Base-by-base conservation (phyloP, 2,888 invertebrate genomes). In the Busseola fusca region DNA sequence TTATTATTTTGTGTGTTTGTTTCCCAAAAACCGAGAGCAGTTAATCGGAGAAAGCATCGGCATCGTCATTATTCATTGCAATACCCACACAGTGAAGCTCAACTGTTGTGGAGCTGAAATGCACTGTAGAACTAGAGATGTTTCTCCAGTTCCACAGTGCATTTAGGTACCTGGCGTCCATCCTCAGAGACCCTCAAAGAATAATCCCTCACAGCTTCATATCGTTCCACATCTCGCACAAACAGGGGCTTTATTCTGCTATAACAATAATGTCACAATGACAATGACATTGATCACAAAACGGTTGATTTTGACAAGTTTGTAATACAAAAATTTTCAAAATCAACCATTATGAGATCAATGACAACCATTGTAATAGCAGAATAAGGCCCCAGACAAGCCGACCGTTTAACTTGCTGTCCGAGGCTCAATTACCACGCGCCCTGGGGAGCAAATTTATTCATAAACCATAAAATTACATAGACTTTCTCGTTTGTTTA, bases 381-480 rank as follows among this genome's bases (percentile, higher is more conserved):
- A n/a, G n/a, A n/a, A n/a, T n/a, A n/a, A n/a, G n/a, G n/a, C n/a
- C n/a, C n/a, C n/a, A n/a, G 64, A 74, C 68, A 66, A 42, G 60
- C 48, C 62, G 67, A 66, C 69, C 77, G 72, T 79, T 84, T 85
- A 83, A 74, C 81, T 78, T 73, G 62, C 80, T 78, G 81, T 83
- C 83, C 76, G 76, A 74, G 48, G 71, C 83, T 77, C 83, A 84
- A 85, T 84, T 84, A 84, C 73, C 30, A 56, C 64, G 42, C 84
- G 74, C 84, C 72, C 79, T 67, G 45, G 81, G 83, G 84, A 83
- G 67, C 66, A 85, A 85, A 84, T 84, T 85, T 84, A 84, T 84
- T 84, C 83, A 85, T 83, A 84, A 63, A 77, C 85, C 85, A 81
- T 84, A 85, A 84, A 85, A 85, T 85, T 81, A 85, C 74, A 84